Evolutionary conservation across 2,888 invertebrate genomes (phyloP).

Genomic region (Serripes groenlandicus): DNA sequence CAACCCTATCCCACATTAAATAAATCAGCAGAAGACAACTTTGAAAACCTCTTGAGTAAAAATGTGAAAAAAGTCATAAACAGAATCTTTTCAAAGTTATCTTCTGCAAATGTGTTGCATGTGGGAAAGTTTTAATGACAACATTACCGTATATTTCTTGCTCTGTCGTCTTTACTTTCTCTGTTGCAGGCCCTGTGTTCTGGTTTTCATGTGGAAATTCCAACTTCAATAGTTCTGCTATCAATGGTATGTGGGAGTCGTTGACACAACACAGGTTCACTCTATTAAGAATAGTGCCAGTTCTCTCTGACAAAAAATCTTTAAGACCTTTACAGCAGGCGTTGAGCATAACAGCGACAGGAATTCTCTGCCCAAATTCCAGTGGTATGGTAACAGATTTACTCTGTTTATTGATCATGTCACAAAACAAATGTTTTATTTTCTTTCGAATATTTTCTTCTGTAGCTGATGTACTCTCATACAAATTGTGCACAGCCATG

Average conservation of each 20-base stretch:
- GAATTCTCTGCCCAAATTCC: neutral
- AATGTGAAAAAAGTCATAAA: too few species aligned
- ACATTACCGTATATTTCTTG: too few species aligned
- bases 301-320: neutral
- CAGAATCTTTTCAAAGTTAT: too few species aligned
- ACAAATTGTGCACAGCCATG: neutral
- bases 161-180: too few species aligned
- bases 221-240: neutral
- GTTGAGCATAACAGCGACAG: neutral
- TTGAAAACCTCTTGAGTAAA: too few species aligned
- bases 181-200: neutral
- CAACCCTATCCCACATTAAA: too few species aligned
- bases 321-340: neutral
- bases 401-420: neutral
- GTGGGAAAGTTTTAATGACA: too few species aligned
- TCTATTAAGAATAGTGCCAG: neutral
- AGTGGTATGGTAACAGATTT: neutral
- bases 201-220: neutral
- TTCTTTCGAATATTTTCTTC: neutral
- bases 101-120: too few species aligned
- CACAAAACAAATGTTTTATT: neutral
- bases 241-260: neutral
- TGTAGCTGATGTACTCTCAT: neutral
- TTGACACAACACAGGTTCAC: neutral
- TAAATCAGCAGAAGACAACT: too few species aligned